Evolutionary conservation across 2,113 vertebrate genomes (phyloP).

Genomic region (Motacilla alba): DNA sequence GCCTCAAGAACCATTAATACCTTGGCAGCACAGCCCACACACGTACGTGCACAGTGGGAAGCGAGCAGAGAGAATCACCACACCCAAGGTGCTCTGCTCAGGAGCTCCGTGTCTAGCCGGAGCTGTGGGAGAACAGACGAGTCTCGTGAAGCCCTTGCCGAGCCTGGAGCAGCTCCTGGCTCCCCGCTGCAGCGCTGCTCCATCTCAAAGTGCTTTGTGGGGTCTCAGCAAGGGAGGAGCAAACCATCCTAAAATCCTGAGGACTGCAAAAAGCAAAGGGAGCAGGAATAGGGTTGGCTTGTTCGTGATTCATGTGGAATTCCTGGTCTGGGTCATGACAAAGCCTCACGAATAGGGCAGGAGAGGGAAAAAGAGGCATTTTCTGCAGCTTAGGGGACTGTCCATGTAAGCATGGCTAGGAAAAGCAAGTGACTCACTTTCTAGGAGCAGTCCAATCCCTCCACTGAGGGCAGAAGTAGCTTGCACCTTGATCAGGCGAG

Average conservation of each 20-base stretch:
- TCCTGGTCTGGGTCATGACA: background rate
- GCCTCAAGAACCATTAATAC: slow-evolving; percentile 1
- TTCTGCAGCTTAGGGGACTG: background rate
- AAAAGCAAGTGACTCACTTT: background rate
- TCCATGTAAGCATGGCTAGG: background rate
- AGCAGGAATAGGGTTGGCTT: background rate
- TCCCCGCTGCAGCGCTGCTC: background rate
- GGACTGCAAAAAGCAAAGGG: background rate
- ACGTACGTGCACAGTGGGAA: background rate
- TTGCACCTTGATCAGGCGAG: background rate
- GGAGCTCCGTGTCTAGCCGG: background rate
- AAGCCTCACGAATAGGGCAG: background rate
- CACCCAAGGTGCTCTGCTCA: background rate
- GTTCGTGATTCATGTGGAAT: background rate
- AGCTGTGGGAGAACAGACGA: background rate
- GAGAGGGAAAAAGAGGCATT: background rate
- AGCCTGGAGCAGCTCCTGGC: background rate
- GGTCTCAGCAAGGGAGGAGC: background rate
- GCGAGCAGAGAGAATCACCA: background rate
- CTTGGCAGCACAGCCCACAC: slow-evolving; percentile 5
- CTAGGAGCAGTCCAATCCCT: background rate
- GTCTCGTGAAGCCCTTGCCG: background rate
- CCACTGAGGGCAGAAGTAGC: background rate
- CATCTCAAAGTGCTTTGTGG: background rate
- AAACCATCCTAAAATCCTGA: background rate